Conservation (phyloP, 2,888 invertebrate species). For the Blastobasis adustella region DNA sequence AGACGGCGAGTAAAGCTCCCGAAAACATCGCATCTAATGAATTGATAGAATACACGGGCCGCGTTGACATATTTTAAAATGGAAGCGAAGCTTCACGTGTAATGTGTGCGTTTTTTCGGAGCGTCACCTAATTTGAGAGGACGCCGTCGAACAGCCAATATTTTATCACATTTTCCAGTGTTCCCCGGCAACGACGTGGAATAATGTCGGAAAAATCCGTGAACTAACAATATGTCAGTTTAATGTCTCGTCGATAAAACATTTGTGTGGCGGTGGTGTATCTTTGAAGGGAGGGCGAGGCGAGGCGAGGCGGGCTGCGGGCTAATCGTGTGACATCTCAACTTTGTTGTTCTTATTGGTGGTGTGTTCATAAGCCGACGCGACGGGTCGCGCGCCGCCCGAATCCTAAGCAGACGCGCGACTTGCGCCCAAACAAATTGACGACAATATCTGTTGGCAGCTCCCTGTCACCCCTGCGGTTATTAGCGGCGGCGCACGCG, state of each 20-base stretch:
- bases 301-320: slow-evolving; percentile 49
- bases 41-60: too few species aligned
- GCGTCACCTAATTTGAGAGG: slow-evolving; percentile 10
- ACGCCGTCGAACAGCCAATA: slow-evolving; percentile 11
- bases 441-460: slow-evolving; percentile 65
- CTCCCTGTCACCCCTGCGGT: slow-evolving; percentile 50
- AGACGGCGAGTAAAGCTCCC: not conserved
- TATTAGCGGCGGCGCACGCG: slow-evolving; percentile 44
- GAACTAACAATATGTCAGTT: slow-evolving; percentile 15
- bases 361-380: slow-evolving; percentile 57
- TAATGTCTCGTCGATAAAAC: slow-evolving; percentile 7
- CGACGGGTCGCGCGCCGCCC: slow-evolving; percentile 40
- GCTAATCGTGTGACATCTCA: slow-evolving; percentile 64
- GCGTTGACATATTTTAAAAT: too few species aligned
- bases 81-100: too few species aligned
- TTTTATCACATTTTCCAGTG: slow-evolving; percentile 12
- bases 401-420: slow-evolving; percentile 56
- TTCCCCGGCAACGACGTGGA: slow-evolving; percentile 9
- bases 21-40: too few species aligned
- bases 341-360: slow-evolving; percentile 67
- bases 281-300: slow-evolving; percentile 38
- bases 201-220: slow-evolving; percentile 14
- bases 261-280: slow-evolving; percentile 34
- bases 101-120: not conserved
- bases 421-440: slow-evolving; percentile 61